Evolutionary conservation across 2,888 invertebrate species (phyloP).

Genomic region (Autographa gamma): DNA sequence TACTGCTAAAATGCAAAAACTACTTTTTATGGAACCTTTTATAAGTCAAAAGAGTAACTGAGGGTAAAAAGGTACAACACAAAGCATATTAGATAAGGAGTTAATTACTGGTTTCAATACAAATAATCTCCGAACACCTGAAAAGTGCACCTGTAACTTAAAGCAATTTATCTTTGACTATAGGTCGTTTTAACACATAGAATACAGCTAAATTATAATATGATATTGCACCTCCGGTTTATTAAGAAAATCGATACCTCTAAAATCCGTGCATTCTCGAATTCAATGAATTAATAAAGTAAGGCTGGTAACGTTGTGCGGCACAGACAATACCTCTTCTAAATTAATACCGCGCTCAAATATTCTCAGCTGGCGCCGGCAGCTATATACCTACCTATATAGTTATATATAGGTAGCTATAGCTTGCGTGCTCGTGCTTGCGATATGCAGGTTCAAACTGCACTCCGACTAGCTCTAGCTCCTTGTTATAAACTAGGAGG

Average conservation of each 20-base stretch:
- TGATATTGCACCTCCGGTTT: not conserved
- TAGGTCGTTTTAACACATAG: too few relatives aligned
- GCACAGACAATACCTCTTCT: not conserved
- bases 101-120: too few relatives aligned
- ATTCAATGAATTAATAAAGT: conserved; percentile 7
- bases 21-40: too few relatives aligned
- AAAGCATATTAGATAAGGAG: too few relatives aligned
- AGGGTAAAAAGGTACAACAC: too few relatives aligned
- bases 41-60: too few relatives aligned
- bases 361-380: conserved; percentile 7
- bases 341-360: conserved; percentile 6
- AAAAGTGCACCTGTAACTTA: too few relatives aligned
- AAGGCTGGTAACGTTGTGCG: not conserved
- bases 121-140: too few relatives aligned
- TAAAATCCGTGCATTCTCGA: not conserved
- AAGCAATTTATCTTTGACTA: too few relatives aligned
- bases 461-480: not conserved
- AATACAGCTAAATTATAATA: too few relatives aligned
- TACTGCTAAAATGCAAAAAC: too few relatives aligned
- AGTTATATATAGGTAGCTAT: too few relatives aligned
- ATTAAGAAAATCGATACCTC: not conserved
- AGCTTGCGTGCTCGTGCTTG: not conserved
- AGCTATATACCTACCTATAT: not conserved
- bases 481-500: not conserved
- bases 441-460: conserved; percentile 1